A percentile compares a stretch with the other conserved stretches of the same genome.
Evolutionary conservation across 2,888 invertebrate species (phyloP).

Genomic region (Strigamia crassipes): DNA sequence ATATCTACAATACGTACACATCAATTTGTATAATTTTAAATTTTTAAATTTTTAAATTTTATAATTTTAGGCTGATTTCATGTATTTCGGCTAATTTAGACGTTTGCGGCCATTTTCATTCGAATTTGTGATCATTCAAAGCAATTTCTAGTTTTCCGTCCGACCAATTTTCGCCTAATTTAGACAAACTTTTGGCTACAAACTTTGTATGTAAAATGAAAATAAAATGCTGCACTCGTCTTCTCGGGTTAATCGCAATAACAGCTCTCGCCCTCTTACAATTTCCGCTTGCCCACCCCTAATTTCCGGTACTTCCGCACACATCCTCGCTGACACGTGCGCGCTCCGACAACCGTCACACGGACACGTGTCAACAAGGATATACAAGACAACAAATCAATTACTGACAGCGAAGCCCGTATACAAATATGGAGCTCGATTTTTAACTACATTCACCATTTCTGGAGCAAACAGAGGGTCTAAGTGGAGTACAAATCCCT

Average conservation of each 20-base stretch:
- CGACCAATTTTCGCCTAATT: not conserved
- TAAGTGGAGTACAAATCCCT: conserved; percentile 28
- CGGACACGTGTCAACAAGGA: conserved; percentile 35
- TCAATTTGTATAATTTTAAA: no score
- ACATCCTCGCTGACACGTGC: conserved; percentile 1
- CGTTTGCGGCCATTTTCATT: no score
- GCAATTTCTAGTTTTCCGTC: no score
- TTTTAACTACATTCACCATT: conserved; percentile 1
- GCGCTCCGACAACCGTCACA: not conserved
- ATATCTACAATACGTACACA: no score
- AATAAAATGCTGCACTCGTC: not conserved
- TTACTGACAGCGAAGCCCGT: not conserved
- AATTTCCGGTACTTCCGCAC: conserved; percentile 35
- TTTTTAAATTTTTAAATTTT: no score
- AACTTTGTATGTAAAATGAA: not conserved
- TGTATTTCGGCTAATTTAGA: no score
- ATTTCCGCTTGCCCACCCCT: conserved; percentile 28
- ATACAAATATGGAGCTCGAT: not conserved
- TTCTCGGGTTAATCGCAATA: not conserved
- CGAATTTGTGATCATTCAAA: no score
- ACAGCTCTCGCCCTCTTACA: not conserved
- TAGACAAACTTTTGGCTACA: not conserved
- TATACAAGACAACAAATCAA: conserved; percentile 36
- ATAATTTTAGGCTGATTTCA: no score
- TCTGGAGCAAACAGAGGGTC: not conserved